phyloP scores from a whole-genome alignment of 2,113 vertebrate genomes.

The Toxostoma redivivum region DNA sequence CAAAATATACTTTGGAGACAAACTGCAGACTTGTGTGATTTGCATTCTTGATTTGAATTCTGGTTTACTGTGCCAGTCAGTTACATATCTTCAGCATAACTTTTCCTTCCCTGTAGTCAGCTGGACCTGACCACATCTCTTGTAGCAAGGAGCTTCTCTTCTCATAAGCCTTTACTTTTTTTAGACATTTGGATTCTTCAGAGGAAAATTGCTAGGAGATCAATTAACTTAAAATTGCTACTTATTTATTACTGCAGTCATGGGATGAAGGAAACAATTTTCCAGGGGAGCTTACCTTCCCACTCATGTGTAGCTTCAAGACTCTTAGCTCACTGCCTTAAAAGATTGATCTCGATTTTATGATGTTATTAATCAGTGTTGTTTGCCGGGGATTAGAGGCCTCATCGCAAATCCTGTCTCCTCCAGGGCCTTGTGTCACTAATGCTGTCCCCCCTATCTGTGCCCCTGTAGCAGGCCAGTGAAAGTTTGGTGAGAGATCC shows the following conservation, averaged over 20 bases:
- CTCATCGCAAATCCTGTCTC: background rate
- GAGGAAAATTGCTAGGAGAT: background rate
- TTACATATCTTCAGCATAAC: background rate
- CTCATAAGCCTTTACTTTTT: background rate
- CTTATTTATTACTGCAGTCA: background rate
- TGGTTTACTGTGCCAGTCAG: background rate
- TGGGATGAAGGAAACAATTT: background rate
- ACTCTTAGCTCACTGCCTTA: background rate
- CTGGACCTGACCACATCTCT: background rate
- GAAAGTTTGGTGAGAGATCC: background rate
- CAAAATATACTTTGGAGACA: background rate
- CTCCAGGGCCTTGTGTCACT: background rate
- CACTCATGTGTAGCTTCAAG: background rate
- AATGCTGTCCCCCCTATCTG: background rate
- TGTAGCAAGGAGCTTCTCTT: background rate
- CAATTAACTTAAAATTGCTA: background rate
- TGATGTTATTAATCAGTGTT: constrained; percentile 38
- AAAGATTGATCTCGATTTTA: constrained; percentile 44
- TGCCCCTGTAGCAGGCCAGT: background rate
- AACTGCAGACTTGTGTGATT: background rate
- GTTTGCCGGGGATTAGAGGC: constrained; percentile 23
- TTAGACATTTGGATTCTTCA: background rate
- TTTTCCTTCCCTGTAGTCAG: background rate
- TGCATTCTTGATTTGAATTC: background rate
- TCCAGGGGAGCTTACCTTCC: background rate